These are phyloP conservation scores for Synaphobranchus kaupii DNA, from an alignment of 2,797 vertebrate species.

Conservation along the genomic window DNA sequence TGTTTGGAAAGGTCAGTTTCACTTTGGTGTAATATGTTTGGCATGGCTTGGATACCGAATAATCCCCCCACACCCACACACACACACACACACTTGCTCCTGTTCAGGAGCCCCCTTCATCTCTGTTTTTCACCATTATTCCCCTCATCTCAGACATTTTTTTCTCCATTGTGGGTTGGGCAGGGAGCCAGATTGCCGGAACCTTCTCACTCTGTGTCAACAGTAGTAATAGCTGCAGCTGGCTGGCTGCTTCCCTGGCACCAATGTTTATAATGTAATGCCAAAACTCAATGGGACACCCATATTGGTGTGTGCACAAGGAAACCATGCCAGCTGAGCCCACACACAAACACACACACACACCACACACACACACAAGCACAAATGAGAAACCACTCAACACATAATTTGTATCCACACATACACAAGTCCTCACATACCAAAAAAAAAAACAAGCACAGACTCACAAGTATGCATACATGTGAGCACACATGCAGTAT, in stretches of 20 bases:
- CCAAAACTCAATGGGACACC: conserved; percentile 62
- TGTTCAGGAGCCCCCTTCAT: neutral
- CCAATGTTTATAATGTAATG: conserved; percentile 78
- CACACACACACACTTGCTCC: too few species aligned
- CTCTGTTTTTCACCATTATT: neutral
- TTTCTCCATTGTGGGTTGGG: conserved; percentile 61
- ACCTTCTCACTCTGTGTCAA: conserved; percentile 57
- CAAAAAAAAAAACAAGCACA: neutral
- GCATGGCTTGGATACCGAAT: neutral
- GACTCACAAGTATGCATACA: neutral
- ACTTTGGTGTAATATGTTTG: neutral
- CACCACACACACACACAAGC: neutral
- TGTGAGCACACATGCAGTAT: conserved; percentile 2
- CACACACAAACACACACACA: neutral
- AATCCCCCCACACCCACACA: neutral
- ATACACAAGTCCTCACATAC: conserved; percentile 25
- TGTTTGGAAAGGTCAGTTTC: neutral
- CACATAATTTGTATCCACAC: neutral
- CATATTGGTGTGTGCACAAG: conserved; percentile 45
- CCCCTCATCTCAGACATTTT: neutral
- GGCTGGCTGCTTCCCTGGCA: conserved; percentile 72
- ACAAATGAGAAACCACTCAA: conserved; percentile 31
- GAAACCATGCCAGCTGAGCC: neutral
- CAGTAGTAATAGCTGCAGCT: conserved; percentile 64
- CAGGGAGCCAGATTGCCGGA: conserved; percentile 75